Evolutionary conservation across 2,113 vertebrate genomes (phyloP).

Genomic region (Sander lucioperca): DNA sequence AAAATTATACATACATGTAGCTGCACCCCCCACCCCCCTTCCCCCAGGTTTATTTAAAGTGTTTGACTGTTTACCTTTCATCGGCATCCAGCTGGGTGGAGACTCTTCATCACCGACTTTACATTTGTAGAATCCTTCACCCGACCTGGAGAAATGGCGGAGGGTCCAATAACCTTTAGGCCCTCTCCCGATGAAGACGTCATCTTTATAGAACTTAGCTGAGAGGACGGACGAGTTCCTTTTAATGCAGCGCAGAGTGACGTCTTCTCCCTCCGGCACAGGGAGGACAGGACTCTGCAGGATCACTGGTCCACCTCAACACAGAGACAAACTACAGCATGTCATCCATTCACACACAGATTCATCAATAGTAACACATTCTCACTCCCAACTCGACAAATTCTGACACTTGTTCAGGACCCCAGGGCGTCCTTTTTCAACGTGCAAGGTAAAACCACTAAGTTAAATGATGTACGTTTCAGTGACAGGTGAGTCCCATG

Average conservation of each 20-base stretch:
- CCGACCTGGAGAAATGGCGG: conserved; percentile 10
- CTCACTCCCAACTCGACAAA: no score
- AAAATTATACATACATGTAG: no score
- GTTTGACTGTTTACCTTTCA: not conserved
- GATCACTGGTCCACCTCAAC: not conserved
- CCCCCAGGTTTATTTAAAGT: no score
- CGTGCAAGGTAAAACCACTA: no score
- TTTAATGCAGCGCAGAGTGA: conserved; percentile 14
- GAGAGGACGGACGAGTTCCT: fast-evolving
- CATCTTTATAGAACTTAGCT: conserved; percentile 30
- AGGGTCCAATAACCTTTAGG: conserved; percentile 33
- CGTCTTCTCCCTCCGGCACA: not conserved
- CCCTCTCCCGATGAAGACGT: fast-evolving
- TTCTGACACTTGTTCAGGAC: no score
- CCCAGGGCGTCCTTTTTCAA: no score
- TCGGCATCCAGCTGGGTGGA: conserved; percentile 32
- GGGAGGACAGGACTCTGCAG: not conserved
- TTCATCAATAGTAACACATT: no score
- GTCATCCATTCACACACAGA: no score
- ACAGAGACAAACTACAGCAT: not conserved
- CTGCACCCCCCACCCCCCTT: no score
- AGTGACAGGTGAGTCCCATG: no score
- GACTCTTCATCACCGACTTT: fast-evolving
- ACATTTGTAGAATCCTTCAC: conserved; percentile 61
- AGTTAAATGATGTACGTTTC: no score